Conservation (phyloP, 1,140 invertebrate species). For the Drosophila micromelanica region DNA sequence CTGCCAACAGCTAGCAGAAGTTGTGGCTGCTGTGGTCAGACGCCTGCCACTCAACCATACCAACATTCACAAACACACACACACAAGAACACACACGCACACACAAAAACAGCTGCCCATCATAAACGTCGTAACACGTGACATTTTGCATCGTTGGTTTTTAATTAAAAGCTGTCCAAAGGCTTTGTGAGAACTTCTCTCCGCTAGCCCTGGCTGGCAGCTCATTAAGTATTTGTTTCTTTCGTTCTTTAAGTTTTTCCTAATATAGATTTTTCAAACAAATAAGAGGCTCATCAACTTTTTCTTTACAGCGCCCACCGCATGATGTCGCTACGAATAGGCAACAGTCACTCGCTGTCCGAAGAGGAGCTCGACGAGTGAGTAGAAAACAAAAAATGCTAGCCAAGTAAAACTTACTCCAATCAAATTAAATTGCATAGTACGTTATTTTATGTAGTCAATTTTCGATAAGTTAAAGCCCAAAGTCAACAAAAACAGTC, state of each 20-base stretch:
- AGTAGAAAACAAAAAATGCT: constrained; percentile 63
- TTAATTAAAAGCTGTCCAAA: constrained; percentile 81
- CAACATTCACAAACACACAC: constrained; percentile 17
- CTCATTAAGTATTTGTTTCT: constrained; percentile 40
- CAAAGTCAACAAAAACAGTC: not conserved
- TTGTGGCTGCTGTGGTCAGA: constrained; percentile 4
- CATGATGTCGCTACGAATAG: constrained; percentile 74
- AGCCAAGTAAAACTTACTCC: constrained; percentile 9
- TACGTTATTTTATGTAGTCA: constrained; percentile 41
- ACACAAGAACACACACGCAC: constrained; percentile 2
- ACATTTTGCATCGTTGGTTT: constrained; percentile 60
- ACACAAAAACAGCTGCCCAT: constrained; percentile 26
- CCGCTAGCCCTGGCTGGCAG: constrained; percentile 1
- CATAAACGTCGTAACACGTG: constrained; percentile 39
- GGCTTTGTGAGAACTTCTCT: constrained; percentile 54
- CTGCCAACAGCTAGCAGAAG: constrained; percentile 22
- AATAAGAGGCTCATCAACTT: constrained; percentile 14
- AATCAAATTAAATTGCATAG: constrained; percentile 42
- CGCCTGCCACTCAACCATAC: constrained; percentile 19
- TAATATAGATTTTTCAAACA: not conserved
- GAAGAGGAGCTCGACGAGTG: constrained; percentile 86
- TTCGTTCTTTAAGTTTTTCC: constrained; percentile 13
- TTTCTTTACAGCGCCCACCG: constrained; percentile 43
- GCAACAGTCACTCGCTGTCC: constrained; percentile 84
- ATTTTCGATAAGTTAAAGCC: not conserved